phyloP scores from a whole-genome alignment of 2,113 vertebrate genomes.

The Pterocles burchelli region DNA sequence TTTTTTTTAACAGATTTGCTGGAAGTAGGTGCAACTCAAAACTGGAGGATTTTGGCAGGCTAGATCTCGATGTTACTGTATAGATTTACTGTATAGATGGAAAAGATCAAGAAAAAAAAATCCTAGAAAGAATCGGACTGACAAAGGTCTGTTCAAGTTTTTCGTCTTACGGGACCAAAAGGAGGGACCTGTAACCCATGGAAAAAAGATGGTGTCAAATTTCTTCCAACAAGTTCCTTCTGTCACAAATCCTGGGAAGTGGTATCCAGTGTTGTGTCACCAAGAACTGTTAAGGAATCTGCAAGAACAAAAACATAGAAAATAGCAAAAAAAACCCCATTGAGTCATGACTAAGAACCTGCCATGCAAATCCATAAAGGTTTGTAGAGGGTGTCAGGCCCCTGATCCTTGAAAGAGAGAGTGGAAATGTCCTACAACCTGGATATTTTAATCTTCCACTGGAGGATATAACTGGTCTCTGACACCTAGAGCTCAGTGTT shows the following conservation, averaged over 20 bases:
- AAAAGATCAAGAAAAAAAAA: neutral
- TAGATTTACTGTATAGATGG: neutral
- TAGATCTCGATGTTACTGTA: neutral
- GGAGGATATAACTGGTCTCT: neutral
- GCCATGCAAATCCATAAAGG: neutral
- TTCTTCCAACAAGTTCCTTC: neutral
- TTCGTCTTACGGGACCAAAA: neutral
- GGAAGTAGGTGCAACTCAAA: neutral
- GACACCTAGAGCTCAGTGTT: neutral
- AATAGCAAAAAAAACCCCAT: fast-evolving
- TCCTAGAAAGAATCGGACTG: neutral
- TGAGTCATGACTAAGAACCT: neutral
- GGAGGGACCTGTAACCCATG: neutral
- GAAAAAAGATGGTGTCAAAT: neutral
- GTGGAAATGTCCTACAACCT: neutral
- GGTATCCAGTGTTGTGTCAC: neutral
- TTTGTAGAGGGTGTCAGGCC: neutral
- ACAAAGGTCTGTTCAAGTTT: neutral
- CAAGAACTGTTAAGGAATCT: neutral
- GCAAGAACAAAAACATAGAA: neutral
- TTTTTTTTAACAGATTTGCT: neutral
- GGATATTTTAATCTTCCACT: neutral
- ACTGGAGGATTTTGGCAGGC: neutral
- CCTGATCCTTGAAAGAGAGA: neutral
- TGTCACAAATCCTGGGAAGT: neutral